A percentile compares a stretch with the other conserved stretches of the same genome.
These are phyloP conservation scores for Harpalus rufipes DNA, from an alignment of 2,888 invertebrate species.

Conservation along the genomic window DNA sequence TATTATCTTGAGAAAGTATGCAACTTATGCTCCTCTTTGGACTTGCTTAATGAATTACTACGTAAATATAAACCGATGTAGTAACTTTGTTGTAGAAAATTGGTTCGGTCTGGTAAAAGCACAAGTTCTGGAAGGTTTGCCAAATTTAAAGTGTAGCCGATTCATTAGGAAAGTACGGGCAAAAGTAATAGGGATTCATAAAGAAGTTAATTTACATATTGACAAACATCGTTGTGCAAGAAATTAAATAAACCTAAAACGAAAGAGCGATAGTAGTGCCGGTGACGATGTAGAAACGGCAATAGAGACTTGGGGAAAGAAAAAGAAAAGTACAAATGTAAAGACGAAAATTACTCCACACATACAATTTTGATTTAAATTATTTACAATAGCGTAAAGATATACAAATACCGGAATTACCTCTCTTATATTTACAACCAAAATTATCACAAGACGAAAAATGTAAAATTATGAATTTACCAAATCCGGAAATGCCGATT, in stretches of 20 bases:
- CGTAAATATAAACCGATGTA: background rate
- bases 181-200: background rate
- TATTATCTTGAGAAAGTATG: background rate
- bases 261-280: background rate
- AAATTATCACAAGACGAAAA: background rate
- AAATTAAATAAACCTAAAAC: background rate
- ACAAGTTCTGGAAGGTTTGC: background rate
- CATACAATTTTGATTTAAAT: too few relatives aligned
- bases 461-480: background rate
- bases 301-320: constrained; percentile 6
- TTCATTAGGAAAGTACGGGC: constrained; percentile 9
- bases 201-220: constrained; percentile 11
- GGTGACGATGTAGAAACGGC: background rate
- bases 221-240: background rate
- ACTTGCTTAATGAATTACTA: background rate
- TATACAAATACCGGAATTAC: too few relatives aligned
- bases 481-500: background rate
- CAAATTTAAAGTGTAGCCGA: constrained; percentile 22
- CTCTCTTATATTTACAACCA: background rate
- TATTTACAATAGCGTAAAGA: too few relatives aligned
- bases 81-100: constrained; percentile 14
- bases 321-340: constrained; percentile 1
- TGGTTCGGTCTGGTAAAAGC: constrained; percentile 24
- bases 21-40: constrained; percentile 4
- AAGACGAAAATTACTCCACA: background rate